Evolutionary conservation across 2,113 vertebrate genomes (phyloP), one percentile per base, ranked within the genome.

Genomic region (Naja naja): DNA sequence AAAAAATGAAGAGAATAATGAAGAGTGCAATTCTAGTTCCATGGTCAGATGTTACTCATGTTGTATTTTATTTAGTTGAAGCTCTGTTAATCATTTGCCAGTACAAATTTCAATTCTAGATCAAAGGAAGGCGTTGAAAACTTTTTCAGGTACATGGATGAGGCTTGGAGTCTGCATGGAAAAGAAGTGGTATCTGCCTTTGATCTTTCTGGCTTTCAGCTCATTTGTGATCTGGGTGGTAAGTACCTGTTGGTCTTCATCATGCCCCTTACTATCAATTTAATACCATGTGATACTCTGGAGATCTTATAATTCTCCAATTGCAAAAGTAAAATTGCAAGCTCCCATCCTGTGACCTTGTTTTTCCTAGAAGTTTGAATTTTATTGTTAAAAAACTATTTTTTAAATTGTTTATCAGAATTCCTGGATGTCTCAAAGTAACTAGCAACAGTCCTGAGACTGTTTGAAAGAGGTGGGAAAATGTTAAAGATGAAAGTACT

Each of bases 171-270:
- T 86, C 18, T 86, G 90, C 98, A 98, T n/a, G 98, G 98, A 1
- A 96, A 93, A 60, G 96, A 97, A 3, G 98, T 99, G 90, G 94
- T 99, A 92, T 92, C 94, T 0, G 98, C 98, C 54, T 99, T 99
- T 54, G 98, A 99, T 95, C 98, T 99, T 92, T 98, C 98, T 45
- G 43, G 0, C 16, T 74, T 74, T 74, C 64, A 74, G 30, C 27
- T 69, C 60, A 69, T 69, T 69, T 69, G 4, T 69, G 60, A 69
- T 69, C 60, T 64, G 60, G 60, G 60, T n/a, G 30, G 30, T 69
- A 69, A 69, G 60, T 69, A n/a, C 4, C 11, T n/a, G 60, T n/a
- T 1, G 1, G 60, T n/a, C 60, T n/a, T 69, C 60, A 69, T n/a
- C 60, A n/a, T 69, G 11, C 11, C 0, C 11, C 3, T 69, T n/a